A percentile compares a stretch with the other conserved stretches of the same genome.
These are phyloP conservation scores for Otis tarda DNA, from an alignment of 2,113 vertebrate genomes.

Conservation along the genomic window DNA sequence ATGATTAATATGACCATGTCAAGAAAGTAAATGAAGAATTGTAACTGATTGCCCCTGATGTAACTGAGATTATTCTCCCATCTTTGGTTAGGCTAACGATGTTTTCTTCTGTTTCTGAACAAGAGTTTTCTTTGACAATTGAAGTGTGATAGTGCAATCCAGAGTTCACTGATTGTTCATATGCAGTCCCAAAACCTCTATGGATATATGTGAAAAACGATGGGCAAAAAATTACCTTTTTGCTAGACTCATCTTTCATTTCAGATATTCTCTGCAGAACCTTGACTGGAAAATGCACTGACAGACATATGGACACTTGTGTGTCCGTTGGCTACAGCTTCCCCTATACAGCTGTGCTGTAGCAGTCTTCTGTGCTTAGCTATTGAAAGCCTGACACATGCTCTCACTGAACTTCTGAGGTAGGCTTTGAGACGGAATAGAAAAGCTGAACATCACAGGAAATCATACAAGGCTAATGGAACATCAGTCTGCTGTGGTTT, in stretches of 20 bases:
- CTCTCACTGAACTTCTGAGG: background rate
- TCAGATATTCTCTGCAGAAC: background rate
- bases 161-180: background rate
- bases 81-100: background rate
- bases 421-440: background rate
- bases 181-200: background rate
- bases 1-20: background rate
- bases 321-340: accelerated
- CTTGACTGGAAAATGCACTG: background rate
- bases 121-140: background rate
- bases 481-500: background rate
- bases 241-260: background rate
- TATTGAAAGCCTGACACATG: background rate
- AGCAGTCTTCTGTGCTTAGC: background rate
- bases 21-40: background rate
- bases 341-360: background rate
- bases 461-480: background rate
- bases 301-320: background rate
- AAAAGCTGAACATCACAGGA: background rate
- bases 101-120: background rate
- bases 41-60: background rate
- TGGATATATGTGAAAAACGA: background rate
- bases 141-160: background rate
- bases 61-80: background rate
- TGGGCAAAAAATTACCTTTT: background rate